Conservation (phyloP, 2,113 vertebrate species). For the Manacus vitellinus region DNA sequence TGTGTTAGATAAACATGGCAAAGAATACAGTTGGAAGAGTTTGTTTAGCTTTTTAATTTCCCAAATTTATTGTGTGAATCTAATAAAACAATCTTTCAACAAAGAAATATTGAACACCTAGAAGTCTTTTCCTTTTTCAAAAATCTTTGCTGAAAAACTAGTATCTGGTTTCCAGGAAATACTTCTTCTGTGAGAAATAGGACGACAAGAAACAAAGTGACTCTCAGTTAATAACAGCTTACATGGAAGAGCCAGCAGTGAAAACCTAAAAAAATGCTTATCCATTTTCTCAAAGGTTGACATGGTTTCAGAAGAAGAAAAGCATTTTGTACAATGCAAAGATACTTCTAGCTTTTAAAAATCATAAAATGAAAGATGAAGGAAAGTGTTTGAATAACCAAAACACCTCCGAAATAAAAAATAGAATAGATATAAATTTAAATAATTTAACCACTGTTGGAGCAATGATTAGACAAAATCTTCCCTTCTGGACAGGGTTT, state of each 20-base stretch:
- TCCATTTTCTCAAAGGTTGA: not conserved
- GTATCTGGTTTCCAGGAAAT: not conserved
- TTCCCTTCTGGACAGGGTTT: not conserved
- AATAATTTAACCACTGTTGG: not conserved
- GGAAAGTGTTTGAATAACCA: not conserved
- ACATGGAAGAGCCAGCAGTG: accelerated
- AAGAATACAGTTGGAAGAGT: not conserved
- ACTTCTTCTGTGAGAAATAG: not conserved
- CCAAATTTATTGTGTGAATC: not conserved
- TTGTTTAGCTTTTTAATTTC: not conserved
- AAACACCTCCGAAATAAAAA: not conserved
- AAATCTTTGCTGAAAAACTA: not conserved
- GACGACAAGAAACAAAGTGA: not conserved
- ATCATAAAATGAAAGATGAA: not conserved
- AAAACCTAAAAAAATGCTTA: not conserved
- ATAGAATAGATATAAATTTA: not conserved
- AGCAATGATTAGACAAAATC: not conserved
- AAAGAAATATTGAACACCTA: not conserved
- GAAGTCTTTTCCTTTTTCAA: not conserved
- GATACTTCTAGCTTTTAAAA: not conserved
- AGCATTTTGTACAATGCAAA: not conserved
- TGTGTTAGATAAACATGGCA: not conserved
- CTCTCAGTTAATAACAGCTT: not conserved
- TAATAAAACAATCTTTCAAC: not conserved
- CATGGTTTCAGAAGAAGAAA: not conserved